Evolutionary conservation across 2,113 vertebrate genomes (phyloP).

Genomic region (Martes martes): DNA sequence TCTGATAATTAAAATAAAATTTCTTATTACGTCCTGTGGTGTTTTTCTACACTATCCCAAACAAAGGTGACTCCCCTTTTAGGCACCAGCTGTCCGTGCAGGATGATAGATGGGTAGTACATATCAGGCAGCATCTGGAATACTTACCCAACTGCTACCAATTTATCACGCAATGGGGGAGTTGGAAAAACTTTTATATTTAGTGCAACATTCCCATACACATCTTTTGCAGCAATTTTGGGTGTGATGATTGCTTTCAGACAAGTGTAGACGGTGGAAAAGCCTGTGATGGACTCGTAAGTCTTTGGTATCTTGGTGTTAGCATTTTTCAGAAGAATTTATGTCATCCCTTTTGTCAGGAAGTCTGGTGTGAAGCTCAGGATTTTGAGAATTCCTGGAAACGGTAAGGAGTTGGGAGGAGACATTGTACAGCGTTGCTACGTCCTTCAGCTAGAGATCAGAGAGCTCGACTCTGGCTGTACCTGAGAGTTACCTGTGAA

Average conservation of each 20-base stretch:
- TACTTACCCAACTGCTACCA: background rate
- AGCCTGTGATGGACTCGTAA: background rate
- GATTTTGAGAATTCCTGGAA: constrained; percentile 17
- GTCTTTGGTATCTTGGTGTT: background rate
- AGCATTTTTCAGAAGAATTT: constrained; percentile 22
- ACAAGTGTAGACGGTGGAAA: background rate
- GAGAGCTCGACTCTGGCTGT: background rate
- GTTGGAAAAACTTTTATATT: background rate
- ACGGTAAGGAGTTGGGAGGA: background rate
- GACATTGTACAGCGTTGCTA: background rate
- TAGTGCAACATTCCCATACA: background rate
- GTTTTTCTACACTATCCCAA: background rate
- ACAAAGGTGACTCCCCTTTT: background rate
- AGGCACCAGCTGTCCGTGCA: background rate
- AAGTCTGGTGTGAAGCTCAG: background rate
- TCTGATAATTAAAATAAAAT: background rate
- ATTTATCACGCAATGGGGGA: background rate
- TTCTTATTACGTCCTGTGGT: background rate
- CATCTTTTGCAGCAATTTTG: background rate
- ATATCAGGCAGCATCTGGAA: background rate
- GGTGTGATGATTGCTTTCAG: background rate
- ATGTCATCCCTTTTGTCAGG: background rate
- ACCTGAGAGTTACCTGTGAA: background rate
- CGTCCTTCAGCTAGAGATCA: background rate
- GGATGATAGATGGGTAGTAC: background rate